Conservation (phyloP, 1,140 invertebrate genomes). For the Lordiphosa collinella region DNA sequence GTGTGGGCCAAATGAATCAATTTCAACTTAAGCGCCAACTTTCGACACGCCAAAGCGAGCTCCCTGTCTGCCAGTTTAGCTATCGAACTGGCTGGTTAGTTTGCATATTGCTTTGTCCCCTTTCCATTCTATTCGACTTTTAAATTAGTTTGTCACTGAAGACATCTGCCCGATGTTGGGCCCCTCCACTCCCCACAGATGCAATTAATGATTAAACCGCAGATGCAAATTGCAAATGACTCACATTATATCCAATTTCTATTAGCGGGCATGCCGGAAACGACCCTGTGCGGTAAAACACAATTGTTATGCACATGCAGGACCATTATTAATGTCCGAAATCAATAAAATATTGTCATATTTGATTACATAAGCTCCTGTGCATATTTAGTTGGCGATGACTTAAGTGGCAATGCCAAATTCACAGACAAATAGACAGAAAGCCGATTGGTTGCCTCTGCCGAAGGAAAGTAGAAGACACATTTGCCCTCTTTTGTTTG, state of each 20-base stretch:
- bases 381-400: background rate
- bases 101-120: slow-evolving; percentile 52
- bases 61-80: slow-evolving; percentile 28
- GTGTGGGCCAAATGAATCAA: slow-evolving; percentile 56
- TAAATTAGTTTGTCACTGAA: slow-evolving; percentile 61
- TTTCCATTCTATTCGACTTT: slow-evolving; percentile 49
- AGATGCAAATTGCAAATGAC: slow-evolving; percentile 29
- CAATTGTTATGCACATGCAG: slow-evolving; percentile 11
- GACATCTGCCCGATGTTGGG: slow-evolving; percentile 31
- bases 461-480: background rate
- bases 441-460: background rate
- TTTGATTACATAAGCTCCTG: slow-evolving; percentile 37
- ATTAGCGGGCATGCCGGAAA: slow-evolving; percentile 9
- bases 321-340: slow-evolving; percentile 35
- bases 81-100: slow-evolving; percentile 42
- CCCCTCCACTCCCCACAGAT: slow-evolving; percentile 17
- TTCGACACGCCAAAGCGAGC: slow-evolving; percentile 49
- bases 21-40: slow-evolving; percentile 70
- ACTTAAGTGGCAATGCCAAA: slow-evolving; percentile 22
- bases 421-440: slow-evolving; percentile 17
- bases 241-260: slow-evolving; percentile 24
- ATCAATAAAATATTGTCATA: slow-evolving; percentile 45
- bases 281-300: background rate
- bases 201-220: slow-evolving; percentile 51
- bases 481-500: slow-evolving; percentile 35